Conservation (phyloP, 2,113 vertebrate genomes). For the Damaliscus lunatus region DNA sequence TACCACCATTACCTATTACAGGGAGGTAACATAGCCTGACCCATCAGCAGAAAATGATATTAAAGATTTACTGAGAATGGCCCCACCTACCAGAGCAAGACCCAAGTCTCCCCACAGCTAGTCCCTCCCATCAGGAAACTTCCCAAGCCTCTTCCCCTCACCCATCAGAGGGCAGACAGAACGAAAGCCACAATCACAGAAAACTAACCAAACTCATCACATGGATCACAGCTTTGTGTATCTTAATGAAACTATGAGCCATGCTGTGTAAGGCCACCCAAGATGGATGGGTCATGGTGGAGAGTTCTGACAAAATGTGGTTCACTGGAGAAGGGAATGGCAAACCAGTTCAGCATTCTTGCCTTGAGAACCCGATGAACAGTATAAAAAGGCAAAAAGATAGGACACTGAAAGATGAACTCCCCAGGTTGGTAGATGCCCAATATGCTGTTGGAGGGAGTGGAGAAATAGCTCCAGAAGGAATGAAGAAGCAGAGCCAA, state of each 20-base stretch:
- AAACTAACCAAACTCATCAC: not conserved
- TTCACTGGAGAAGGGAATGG: not conserved
- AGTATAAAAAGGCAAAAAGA: not conserved
- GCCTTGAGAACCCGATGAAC: not conserved
- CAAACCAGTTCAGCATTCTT: not conserved
- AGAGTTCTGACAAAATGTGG: not conserved
- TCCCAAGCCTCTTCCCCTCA: not conserved
- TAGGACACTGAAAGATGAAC: not conserved
- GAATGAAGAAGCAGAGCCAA: not conserved
- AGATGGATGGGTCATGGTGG: not conserved
- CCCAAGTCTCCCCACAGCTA: not conserved
- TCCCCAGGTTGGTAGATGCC: not conserved
- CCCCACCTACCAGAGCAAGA: not conserved
- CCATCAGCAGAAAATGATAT: not conserved
- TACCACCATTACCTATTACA: not conserved
- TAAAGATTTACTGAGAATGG: not conserved
- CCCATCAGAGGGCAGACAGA: not conserved
- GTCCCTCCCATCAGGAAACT: not conserved
- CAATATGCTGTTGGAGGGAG: not conserved
- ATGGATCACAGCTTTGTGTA: not conserved
- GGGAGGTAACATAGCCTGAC: not conserved
- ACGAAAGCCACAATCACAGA: not conserved
- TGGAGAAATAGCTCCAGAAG: not conserved
- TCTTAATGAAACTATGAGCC: not conserved
- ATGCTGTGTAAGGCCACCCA: not conserved